Base-by-base conservation (phyloP, 2,113 vertebrate species). In the Corynorhinus townsendii region DNA sequence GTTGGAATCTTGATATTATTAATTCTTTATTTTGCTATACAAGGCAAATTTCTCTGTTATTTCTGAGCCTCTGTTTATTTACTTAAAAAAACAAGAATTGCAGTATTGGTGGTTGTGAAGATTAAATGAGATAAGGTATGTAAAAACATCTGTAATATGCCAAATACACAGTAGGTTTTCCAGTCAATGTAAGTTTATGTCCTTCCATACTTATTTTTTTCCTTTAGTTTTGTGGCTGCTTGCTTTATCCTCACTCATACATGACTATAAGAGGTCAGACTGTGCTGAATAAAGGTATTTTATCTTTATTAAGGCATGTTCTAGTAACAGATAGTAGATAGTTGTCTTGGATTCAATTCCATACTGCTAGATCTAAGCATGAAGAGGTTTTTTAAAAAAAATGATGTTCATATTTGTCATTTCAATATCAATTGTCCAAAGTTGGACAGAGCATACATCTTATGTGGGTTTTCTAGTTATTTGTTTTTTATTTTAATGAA, bases 11-110 rank as follows among this genome's bases (percentile, higher is more conserved):
- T 89, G 76, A n/a, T 91, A 80, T 66, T 89, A 8, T 85, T 47
- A 83, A 15, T 47, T 92, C 38, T 73, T 91, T 89, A 68, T 90
- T 94, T 96, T 90, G 45, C 85, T 79, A 77, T 77, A 33, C 3
- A 64, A 14, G 33, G 5, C 28, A 86, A 80, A 15, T 91, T 76
- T 86, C 49, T 94, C 22, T 93, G 33, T 90, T 43, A 52, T 85
- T 77, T 86, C 49, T n/a, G 56, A 92, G 28, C 12, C 72, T 91
- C n/a, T 89, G 33, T 95, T 92, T 86, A 64, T 68, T 82, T 94
- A 80, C 54, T 89, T 66, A 56, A 82, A 90, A 90, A 84, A 76
- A 33, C 11, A 11, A 72, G 45, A 54, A 26, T 84, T 59, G 40
- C 35, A 85, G 1, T 84, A 30, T 43, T 83, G 47, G 8, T 91